A percentile compares a stretch with the other conserved stretches of the same genome.
Conservation (phyloP, 2,113 vertebrate species). For the Lepus americanus region DNA sequence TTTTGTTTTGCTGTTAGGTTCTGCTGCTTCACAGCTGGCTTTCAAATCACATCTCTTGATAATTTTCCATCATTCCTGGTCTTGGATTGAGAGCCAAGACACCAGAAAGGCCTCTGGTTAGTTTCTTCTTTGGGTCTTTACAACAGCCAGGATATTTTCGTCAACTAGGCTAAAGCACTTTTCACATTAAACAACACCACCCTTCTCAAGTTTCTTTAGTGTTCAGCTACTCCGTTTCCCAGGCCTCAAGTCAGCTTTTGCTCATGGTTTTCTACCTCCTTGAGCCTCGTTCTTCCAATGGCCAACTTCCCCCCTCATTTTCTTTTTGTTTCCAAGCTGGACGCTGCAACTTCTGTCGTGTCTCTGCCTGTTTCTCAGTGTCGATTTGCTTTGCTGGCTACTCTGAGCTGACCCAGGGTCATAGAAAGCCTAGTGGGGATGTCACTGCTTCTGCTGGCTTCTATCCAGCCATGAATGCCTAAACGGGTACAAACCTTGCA, state of each 20-base stretch:
- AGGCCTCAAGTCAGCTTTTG: not conserved
- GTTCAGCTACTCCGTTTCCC: not conserved
- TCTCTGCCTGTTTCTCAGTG: not conserved
- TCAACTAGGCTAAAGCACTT: conserved; percentile 12
- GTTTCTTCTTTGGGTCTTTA: conserved; percentile 60
- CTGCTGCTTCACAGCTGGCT: not conserved
- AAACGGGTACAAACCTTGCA: not conserved
- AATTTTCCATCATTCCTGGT: conserved; percentile 1
- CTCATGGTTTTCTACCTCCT: not conserved
- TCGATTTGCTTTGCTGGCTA: not conserved
- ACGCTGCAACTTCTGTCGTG: not conserved
- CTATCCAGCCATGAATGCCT: not conserved
- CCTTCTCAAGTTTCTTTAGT: not conserved
- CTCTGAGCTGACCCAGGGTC: not conserved
- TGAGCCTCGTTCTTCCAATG: accelerated
- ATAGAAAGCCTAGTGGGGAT: not conserved
- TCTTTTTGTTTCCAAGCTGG: not conserved
- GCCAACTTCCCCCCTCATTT: not conserved
- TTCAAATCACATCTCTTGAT: not conserved
- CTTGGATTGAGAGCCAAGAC: conserved; percentile 16
- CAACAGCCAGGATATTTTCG: conserved; percentile 51
- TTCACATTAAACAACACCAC: not conserved
- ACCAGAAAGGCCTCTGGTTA: conserved; percentile 38
- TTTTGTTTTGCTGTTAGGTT: not conserved
- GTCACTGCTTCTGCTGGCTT: not conserved